Percentiles rank a stretch among this genome's conserved stretches.
phyloP scores from a whole-genome alignment of 1,140 invertebrate species.

The Lerema accius region DNA sequence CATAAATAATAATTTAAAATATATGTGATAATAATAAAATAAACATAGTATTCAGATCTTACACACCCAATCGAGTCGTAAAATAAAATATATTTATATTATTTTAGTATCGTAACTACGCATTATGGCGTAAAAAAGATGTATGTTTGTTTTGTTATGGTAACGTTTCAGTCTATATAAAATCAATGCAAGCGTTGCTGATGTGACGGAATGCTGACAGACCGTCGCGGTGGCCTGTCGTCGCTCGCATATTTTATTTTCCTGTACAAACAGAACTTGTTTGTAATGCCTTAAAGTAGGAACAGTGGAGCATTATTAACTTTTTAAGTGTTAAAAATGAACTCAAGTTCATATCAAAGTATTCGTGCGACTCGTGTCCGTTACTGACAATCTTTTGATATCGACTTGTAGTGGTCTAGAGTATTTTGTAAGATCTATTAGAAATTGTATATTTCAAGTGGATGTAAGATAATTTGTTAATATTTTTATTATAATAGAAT shows the following conservation, averaged over 20 bases:
- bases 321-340: slow-evolving; percentile 57
- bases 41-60: background rate
- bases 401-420: slow-evolving; percentile 56
- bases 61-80: background rate
- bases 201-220: background rate
- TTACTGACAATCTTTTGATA: slow-evolving; percentile 41
- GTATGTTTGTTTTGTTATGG: background rate
- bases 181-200: background rate
- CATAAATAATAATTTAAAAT: background rate
- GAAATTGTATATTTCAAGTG: slow-evolving; percentile 80
- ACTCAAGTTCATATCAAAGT: slow-evolving; percentile 53
- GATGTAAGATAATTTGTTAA: slow-evolving; percentile 82
- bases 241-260: background rate
- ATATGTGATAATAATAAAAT: background rate
- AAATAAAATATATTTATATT: background rate
- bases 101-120: background rate
- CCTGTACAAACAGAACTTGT: slow-evolving; percentile 31
- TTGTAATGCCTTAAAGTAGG: slow-evolving; percentile 56
- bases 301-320: slow-evolving; percentile 56
- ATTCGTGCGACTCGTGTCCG: slow-evolving; percentile 21
- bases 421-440: slow-evolving; percentile 79
- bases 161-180: background rate
- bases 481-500: slow-evolving; percentile 81
- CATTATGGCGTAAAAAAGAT: background rate
- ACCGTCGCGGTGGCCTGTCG: background rate